These are phyloP conservation scores for Pangasius djambal DNA, from an alignment of 2,797 vertebrate species.

Conservation along the genomic window DNA sequence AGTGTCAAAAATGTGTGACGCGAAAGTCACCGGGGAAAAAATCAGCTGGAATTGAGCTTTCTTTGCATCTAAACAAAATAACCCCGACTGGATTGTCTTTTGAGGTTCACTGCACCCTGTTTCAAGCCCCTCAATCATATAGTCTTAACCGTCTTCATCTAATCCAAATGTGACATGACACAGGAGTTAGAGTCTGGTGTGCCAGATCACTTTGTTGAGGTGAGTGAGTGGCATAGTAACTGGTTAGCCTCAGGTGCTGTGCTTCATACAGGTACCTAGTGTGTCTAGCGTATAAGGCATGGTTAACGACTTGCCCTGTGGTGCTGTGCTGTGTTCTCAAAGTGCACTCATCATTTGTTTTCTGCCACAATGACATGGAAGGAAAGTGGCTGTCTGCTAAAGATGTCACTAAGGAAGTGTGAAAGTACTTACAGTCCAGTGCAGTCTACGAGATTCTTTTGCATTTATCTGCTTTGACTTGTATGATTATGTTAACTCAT, in stretches of 20 bases:
- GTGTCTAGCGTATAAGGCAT: conserved; percentile 66
- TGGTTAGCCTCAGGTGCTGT: conserved; percentile 81
- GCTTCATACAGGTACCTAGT: conserved; percentile 67
- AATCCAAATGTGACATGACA: conserved; percentile 71
- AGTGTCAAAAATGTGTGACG: not conserved
- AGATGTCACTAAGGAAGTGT: conserved; percentile 51
- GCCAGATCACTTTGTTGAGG: conserved; percentile 70
- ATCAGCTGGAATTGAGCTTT: conserved; percentile 14
- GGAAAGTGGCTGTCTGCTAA: conserved; percentile 51
- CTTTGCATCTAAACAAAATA: conserved; percentile 38
- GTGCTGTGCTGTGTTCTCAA: conserved; percentile 74
- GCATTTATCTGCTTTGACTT: conserved; percentile 45
- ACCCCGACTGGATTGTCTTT: conserved; percentile 25
- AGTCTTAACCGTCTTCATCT: conserved; percentile 61
- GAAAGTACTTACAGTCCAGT: conserved; percentile 49
- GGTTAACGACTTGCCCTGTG: conserved; percentile 78
- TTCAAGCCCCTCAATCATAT: conserved; percentile 51
- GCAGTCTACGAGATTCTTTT: conserved; percentile 38
- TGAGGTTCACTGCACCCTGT: conserved; percentile 38
- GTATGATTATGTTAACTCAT: conserved; percentile 33
- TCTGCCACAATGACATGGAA: conserved; percentile 56
- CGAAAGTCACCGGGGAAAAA: not conserved
- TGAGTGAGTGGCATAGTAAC: conserved; percentile 79
- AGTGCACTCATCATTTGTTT: conserved; percentile 76
- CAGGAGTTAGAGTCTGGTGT: conserved; percentile 63